phyloP scores from a whole-genome alignment of 2,797 vertebrate species.

The Coracias cyanogaster region DNA sequence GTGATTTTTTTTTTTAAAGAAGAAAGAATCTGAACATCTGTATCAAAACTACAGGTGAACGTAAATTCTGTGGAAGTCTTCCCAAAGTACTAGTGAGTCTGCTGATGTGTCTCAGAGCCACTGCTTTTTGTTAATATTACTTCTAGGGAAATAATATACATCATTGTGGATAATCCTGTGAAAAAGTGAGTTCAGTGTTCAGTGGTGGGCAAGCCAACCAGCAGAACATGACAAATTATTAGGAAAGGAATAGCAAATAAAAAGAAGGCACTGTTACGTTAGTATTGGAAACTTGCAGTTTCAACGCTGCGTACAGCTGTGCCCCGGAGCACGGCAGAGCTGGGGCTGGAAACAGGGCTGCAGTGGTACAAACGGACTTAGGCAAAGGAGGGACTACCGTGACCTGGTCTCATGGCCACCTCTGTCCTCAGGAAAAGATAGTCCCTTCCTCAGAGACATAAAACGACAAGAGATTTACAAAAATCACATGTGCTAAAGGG shows the following conservation, averaged over 20 bases:
- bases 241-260: not conserved
- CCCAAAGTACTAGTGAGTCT: not conserved
- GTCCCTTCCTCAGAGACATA: not conserved
- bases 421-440: not conserved
- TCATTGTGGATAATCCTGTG: not conserved
- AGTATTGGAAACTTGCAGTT: not conserved
- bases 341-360: not conserved
- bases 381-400: not conserved
- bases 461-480: not conserved
- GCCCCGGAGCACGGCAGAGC: not conserved
- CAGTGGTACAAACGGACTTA: not conserved
- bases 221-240: not conserved
- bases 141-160: not conserved
- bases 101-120: not conserved
- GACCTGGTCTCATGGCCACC: not conserved
- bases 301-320: not conserved
- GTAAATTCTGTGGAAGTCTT: not conserved
- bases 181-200: not conserved
- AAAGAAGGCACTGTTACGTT: not conserved
- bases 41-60: not conserved
- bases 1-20: not conserved
- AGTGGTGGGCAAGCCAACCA: not conserved
- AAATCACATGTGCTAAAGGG: not conserved
- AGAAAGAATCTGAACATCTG: not conserved
- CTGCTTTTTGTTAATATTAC: not conserved